These are phyloP conservation scores for Euphydryas editha DNA, from an alignment of 2,888 invertebrate genomes.

Conservation along the genomic window DNA sequence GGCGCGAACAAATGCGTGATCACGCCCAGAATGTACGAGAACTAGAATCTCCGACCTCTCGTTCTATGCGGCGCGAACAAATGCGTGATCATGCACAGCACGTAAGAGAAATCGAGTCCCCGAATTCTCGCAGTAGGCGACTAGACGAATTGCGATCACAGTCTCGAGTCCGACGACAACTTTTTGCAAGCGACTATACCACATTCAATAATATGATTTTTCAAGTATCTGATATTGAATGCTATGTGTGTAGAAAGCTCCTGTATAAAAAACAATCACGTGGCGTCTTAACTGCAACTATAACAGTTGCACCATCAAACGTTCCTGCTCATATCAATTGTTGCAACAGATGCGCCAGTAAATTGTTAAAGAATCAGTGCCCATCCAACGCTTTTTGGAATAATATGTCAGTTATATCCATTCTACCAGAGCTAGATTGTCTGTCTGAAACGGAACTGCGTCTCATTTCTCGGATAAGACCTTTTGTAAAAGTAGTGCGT, in stretches of 20 bases:
- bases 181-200: neutral
- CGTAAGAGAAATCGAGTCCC: too few species aligned
- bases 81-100: too few species aligned
- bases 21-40: neutral
- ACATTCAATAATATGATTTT: neutral
- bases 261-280: neutral
- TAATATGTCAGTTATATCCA: neutral
- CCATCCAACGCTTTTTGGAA: neutral
- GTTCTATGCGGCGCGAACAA: too few species aligned
- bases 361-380: neutral
- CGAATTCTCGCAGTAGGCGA: neutral
- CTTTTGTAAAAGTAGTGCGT: neutral
- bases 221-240: neutral
- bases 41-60: neutral
- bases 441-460: neutral
- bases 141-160: neutral
- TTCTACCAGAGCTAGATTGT: neutral
- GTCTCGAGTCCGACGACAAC: neutral
- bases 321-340: neutral
- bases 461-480: neutral
- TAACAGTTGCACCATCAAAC: neutral
- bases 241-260: neutral
- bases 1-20: neutral
- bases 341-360: neutral
- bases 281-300: neutral